Conservation (phyloP, 2,113 vertebrate species). For the Heptranchias perlo region DNA sequence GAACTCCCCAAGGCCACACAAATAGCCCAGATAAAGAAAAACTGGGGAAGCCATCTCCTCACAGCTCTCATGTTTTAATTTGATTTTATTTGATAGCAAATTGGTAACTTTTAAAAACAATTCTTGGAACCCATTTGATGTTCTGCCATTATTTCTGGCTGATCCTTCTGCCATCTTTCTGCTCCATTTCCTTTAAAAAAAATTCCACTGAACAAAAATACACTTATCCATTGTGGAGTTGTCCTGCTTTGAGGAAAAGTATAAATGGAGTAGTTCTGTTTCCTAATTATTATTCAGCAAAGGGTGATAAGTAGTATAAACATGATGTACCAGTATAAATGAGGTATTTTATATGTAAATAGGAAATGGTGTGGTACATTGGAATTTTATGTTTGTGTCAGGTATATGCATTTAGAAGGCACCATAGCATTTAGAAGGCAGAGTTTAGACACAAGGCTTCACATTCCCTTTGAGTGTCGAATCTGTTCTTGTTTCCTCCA, state of each 20-base stretch:
- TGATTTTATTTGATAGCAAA: background rate
- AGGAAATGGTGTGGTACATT: background rate
- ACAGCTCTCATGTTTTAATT: background rate
- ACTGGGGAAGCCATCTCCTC: background rate
- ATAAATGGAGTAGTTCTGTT: background rate
- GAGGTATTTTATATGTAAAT: background rate
- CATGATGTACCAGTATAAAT: background rate
- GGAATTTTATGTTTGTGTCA: background rate
- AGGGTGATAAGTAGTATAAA: background rate
- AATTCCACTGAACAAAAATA: background rate
- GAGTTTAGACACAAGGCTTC: constrained; percentile 50
- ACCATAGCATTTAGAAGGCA: background rate
- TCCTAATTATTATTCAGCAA: background rate
- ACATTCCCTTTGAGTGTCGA: constrained; percentile 62
- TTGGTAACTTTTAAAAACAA: background rate
- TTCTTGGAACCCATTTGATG: background rate
- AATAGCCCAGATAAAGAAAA: background rate
- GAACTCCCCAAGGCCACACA: background rate
- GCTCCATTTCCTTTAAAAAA: background rate
- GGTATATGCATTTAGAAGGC: no score
- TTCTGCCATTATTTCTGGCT: background rate
- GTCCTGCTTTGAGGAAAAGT: background rate
- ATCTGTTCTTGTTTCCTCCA: constrained; percentile 67
- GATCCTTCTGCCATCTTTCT: background rate
- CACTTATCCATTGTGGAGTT: background rate